phyloP scores from a whole-genome alignment of 2,888 invertebrate genomes.

The Megamerina dolium region DNA sequence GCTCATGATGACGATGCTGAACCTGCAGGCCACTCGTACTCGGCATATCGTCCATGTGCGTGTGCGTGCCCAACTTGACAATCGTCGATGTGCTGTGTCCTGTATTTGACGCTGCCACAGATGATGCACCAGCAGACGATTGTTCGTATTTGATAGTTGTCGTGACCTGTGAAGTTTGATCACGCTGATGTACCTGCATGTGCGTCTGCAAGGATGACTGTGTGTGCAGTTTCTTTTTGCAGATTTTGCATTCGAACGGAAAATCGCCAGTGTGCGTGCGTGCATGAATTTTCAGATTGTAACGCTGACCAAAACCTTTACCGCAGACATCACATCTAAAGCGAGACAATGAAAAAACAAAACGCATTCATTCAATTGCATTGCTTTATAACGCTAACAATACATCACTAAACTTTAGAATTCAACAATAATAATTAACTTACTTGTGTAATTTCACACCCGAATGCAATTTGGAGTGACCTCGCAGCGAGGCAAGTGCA shows the following conservation, averaged over 20 bases:
- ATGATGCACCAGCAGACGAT: slow-evolving; percentile 22
- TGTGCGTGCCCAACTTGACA: slow-evolving; percentile 29
- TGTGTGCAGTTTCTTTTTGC: slow-evolving; percentile 47
- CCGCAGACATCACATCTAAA: slow-evolving; percentile 48
- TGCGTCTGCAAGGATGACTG: slow-evolving; percentile 47
- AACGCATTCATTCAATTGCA: no score
- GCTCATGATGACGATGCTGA: no score
- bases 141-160: slow-evolving; percentile 29
- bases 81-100: slow-evolving; percentile 24
- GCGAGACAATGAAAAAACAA: not conserved
- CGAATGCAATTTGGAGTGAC: slow-evolving; percentile 48
- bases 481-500: slow-evolving; percentile 45
- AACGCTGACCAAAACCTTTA: slow-evolving; percentile 48
- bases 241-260: slow-evolving; percentile 47
- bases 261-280: slow-evolving; percentile 48
- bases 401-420: no score
- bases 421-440: no score
- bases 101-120: slow-evolving; percentile 11
- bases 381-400: no score
- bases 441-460: slow-evolving; percentile 49
- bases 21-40: slow-evolving; percentile 19
- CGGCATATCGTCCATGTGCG: slow-evolving; percentile 18
- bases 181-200: slow-evolving; percentile 46
- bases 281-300: slow-evolving; percentile 48
- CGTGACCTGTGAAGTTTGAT: slow-evolving; percentile 36